Base-by-base conservation (phyloP, 2,888 invertebrate species). In the Macrostomum cliftonense region DNA sequence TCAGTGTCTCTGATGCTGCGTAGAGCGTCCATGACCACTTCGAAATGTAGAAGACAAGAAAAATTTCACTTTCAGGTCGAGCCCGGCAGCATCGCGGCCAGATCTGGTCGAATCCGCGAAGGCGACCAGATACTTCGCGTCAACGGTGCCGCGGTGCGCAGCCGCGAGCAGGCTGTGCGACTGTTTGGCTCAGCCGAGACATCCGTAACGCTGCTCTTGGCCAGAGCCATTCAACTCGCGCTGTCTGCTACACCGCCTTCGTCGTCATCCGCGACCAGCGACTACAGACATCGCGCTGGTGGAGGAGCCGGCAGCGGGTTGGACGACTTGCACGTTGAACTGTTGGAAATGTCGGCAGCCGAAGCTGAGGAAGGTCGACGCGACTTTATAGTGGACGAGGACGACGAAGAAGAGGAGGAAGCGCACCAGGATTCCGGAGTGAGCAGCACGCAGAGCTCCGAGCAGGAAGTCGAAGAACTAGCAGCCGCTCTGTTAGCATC, bases 71-170 rank as follows among this genome's bases (percentile, higher is more conserved):
- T n/a, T n/a, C 61, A 71, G 70, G 64, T 71, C 53, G 71, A 71
- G 50, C 59, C 63, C 2, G 60, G 61, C 46, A 68, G 71, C 55
- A 59, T 71, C 40, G 71, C 72, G 16, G 69, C 63, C 11, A 60
- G 61, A 53, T 65, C 68, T 57, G 70, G 70, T 12, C 59, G 68
- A 16, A 64, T 72, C n/a, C 52, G 63, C 53, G 65, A 68, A 53
- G 71, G 71, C 14, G 72, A 72, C 55, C 72, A 72, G 53, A 68
- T 72, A 49, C 58, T 72, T 7, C 59, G 70, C 70, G 68, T 71
- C 38, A 70, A 70, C 57, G 67, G 67, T 7, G 58, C 63, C 16
- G 67, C 67, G 55, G 65, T 69, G 1, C 64, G 65, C 51, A 67
- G 64, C 46, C 56, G 71, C 43, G 65, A 68, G 42, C 64, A 70